These are phyloP conservation scores for Macropis europaea DNA, from an alignment of 2,888 invertebrate genomes.

Conservation along the genomic window DNA sequence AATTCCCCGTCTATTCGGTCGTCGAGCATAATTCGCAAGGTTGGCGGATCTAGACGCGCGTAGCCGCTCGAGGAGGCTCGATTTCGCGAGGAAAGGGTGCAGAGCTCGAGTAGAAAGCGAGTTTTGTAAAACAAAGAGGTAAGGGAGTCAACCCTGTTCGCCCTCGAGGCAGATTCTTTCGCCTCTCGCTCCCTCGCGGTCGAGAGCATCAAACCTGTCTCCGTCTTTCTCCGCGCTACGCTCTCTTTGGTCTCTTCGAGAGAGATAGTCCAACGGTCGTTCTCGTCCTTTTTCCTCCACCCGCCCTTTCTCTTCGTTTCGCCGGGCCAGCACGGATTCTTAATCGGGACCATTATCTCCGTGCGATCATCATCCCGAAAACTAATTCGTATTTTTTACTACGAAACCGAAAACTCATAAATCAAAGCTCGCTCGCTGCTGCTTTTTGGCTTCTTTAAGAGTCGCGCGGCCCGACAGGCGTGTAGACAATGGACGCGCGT, in stretches of 20 bases:
- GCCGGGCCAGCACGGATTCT: slow-evolving; percentile 72
- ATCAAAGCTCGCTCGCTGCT: slow-evolving; percentile 73
- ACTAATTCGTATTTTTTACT: slow-evolving; percentile 80
- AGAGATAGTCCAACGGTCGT: slow-evolving; percentile 20
- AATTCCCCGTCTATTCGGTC: too few species aligned
- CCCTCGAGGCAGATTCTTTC: slow-evolving; percentile 60
- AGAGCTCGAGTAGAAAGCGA: slow-evolving; percentile 48
- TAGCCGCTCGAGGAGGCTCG: not conserved
- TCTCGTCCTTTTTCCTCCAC: slow-evolving; percentile 32
- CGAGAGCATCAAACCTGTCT: slow-evolving; percentile 30
- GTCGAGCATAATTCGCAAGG: too few species aligned
- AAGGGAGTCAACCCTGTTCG: slow-evolving; percentile 61
- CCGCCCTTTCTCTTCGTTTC: slow-evolving; percentile 53
- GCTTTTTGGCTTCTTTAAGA: slow-evolving; percentile 57
- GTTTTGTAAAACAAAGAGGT: slow-evolving; percentile 63
- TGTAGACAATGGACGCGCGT: slow-evolving; percentile 75
- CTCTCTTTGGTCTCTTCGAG: too few species aligned
- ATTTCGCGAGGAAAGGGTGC: slow-evolving; percentile 52
- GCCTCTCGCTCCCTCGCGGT: slow-evolving; percentile 30
- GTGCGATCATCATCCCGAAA: slow-evolving; percentile 79
- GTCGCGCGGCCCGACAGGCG: slow-evolving; percentile 47
- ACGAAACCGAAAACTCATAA: slow-evolving; percentile 80
- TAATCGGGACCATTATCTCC: slow-evolving; percentile 80
- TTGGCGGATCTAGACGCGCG: too few species aligned
- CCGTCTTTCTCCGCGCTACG: slow-evolving; percentile 24